These are phyloP conservation scores for Pocillopora damicornis DNA, from an alignment of 64 coral and sea anemone species.

Conservation along the genomic window DNA sequence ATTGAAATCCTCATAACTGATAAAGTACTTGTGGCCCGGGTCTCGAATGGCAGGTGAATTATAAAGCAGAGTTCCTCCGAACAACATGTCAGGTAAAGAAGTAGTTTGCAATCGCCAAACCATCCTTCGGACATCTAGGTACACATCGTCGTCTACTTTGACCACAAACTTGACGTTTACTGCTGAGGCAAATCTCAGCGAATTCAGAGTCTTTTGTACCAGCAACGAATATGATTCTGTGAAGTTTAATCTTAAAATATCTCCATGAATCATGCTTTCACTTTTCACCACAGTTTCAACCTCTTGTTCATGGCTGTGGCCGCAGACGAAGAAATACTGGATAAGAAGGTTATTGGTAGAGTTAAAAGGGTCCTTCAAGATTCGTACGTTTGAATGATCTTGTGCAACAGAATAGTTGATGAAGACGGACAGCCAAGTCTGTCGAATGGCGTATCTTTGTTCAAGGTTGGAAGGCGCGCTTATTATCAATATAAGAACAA, in stretches of 20 bases:
- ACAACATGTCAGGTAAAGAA: constrained; percentile 36
- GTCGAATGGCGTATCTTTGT: background rate
- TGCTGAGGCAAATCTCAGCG: background rate
- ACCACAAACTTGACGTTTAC: constrained; percentile 11
- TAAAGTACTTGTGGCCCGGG: background rate
- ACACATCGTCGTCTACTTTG: constrained; percentile 52
- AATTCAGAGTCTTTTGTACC: constrained; percentile 7
- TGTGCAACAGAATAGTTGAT: background rate
- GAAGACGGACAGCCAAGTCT: background rate
- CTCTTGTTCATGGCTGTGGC: background rate
- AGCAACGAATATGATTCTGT: constrained; percentile 19
- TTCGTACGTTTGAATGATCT: background rate
- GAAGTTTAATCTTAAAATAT: constrained; percentile 16
- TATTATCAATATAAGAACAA: background rate
- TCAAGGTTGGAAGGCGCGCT: background rate
- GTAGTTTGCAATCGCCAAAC: constrained; percentile 15
- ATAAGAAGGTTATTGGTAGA: background rate
- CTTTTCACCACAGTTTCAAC: background rate
- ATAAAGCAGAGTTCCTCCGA: constrained; percentile 11
- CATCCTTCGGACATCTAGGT: constrained; percentile 27
- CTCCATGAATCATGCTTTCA: background rate
- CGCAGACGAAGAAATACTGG: background rate
- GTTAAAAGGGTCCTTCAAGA: background rate
- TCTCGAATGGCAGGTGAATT: background rate
- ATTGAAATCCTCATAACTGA: constrained; percentile 28